A percentile compares a stretch with the other conserved stretches of the same genome.
phyloP scores from a whole-genome alignment of 2,888 invertebrate species.

The Rhamphomyia laevipes region DNA sequence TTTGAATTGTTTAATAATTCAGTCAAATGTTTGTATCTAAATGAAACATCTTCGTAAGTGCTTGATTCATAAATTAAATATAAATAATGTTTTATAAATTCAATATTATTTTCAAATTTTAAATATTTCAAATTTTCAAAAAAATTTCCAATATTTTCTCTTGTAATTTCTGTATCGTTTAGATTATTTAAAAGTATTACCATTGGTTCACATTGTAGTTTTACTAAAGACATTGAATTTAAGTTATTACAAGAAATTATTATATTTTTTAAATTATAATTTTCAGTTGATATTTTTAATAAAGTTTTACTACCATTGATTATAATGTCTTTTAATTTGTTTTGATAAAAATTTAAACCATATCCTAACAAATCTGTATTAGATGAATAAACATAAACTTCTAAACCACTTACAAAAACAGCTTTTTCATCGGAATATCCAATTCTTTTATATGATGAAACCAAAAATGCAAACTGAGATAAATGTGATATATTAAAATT shows the following conservation, averaged over 20 bases:
- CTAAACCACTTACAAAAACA: constrained; percentile 32
- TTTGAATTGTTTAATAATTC: constrained; percentile 12
- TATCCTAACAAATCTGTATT: constrained; percentile 32
- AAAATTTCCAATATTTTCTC: constrained; percentile 17
- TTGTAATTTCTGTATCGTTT: neutral
- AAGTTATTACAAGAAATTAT: constrained; percentile 26
- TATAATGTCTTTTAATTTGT: constrained; percentile 30
- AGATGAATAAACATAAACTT: constrained; percentile 35
- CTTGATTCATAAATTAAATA: constrained; percentile 39
- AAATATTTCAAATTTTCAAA: constrained; percentile 20
- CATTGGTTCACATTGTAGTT: constrained; percentile 28
- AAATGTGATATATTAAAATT: constrained; percentile 31
- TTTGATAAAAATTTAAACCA: constrained; percentile 32
- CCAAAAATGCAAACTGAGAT: constrained; percentile 30
- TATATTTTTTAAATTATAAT: constrained; percentile 22
- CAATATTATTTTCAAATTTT: constrained; percentile 11
- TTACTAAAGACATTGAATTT: constrained; percentile 24
- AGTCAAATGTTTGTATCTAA: constrained; percentile 29
- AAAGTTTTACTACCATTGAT: constrained; percentile 17
- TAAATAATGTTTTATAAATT: constrained; percentile 25
- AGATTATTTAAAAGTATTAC: constrained; percentile 19
- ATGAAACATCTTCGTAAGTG: constrained; percentile 27
- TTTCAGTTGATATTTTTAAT: neutral
- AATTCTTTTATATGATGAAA: constrained; percentile 28
- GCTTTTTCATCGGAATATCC: constrained; percentile 28